Conservation (phyloP, 2,113 vertebrate genomes). For the Sturnus vulgaris region DNA sequence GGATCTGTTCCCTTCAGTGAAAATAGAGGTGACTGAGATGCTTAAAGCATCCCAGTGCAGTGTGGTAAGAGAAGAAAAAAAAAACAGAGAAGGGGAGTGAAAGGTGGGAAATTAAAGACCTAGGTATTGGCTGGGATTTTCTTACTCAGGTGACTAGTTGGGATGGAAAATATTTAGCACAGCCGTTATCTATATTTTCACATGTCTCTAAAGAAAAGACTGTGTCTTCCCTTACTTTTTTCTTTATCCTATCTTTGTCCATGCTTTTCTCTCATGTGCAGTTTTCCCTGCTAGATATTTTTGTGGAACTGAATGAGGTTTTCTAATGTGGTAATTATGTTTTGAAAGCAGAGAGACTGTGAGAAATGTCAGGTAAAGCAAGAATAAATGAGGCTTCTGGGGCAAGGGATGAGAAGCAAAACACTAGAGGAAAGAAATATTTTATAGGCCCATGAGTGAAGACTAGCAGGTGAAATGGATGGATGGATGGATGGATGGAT, state of each 20-base stretch:
- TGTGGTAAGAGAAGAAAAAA: background rate
- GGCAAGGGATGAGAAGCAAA: background rate
- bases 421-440: background rate
- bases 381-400: background rate
- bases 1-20: background rate
- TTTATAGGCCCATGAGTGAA: background rate
- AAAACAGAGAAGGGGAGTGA: background rate
- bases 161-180: background rate
- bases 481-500: background rate
- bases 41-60: background rate
- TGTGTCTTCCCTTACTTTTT: background rate
- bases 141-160: background rate
- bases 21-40: background rate
- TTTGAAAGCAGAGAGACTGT: background rate
- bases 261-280: background rate
- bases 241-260: background rate
- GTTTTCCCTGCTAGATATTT: background rate
- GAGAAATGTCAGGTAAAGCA: background rate
- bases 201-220: background rate
- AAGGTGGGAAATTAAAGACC: background rate
- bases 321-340: background rate
- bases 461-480: fast-evolving
- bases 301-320: background rate
- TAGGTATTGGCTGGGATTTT: background rate
- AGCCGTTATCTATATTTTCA: background rate